Evolutionary conservation across 2,113 vertebrate genomes (phyloP).

Genomic region (Osmerus mordax): DNA sequence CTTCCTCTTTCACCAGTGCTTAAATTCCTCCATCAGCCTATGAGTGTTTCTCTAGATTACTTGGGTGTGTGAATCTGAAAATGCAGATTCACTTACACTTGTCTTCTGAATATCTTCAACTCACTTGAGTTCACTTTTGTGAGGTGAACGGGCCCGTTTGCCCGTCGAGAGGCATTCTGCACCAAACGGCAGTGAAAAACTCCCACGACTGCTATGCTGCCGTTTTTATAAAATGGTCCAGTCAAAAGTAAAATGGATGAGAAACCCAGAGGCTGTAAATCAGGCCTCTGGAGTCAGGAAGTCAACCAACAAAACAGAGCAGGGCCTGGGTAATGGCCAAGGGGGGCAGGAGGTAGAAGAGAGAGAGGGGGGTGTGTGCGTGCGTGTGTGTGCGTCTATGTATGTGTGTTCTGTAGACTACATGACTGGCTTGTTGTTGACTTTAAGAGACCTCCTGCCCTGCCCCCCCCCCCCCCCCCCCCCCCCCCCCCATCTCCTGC

Average conservation of each 20-base stretch:
- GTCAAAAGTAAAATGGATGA: conserved; percentile 31
- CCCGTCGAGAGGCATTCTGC: conserved; percentile 8
- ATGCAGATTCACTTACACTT: not conserved
- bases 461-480: not conserved
- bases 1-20: too few species aligned
- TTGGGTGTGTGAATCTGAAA: not conserved
- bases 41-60: not conserved
- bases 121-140: conserved; percentile 7
- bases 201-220: too few species aligned
- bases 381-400: not conserved
- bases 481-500: not conserved
- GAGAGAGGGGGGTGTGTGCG: not conserved
- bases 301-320: conserved; percentile 14
- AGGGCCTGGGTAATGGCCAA: not conserved
- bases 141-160: conserved; percentile 31
- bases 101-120: conserved; percentile 4
- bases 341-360: not conserved
- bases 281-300: conserved; percentile 33
- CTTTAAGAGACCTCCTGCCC: not conserved
- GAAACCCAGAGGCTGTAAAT: conserved; percentile 37
- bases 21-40: not conserved
- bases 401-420: not conserved
- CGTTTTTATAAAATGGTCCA: conserved; percentile 35
- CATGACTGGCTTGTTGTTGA: conserved; percentile 16
- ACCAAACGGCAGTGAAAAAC: not conserved